Conservation (phyloP, 1,140 invertebrate genomes). For the Drosophila nannoptera region DNA sequence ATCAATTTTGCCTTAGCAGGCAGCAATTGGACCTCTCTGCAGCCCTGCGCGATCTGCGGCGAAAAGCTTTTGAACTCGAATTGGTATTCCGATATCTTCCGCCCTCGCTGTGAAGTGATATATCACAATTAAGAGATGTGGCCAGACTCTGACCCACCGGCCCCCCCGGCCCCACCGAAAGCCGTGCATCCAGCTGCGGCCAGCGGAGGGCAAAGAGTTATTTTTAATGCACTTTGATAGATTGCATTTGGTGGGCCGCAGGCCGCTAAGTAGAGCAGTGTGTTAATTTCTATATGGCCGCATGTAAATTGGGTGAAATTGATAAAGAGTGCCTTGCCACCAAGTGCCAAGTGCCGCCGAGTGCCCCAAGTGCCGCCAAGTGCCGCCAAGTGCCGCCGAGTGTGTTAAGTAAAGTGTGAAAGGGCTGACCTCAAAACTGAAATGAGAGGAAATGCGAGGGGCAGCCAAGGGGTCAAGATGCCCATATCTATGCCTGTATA, state of each 20-base stretch:
- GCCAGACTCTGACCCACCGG: slow-evolving; percentile 64
- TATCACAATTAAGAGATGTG: slow-evolving; percentile 68
- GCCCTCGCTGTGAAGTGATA: slow-evolving; percentile 51
- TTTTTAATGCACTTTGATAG: slow-evolving; percentile 73
- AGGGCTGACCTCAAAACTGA: slow-evolving; percentile 50
- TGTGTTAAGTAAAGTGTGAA: slow-evolving; percentile 48
- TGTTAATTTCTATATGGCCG: slow-evolving; percentile 48
- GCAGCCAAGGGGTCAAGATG: not conserved
- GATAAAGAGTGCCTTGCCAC: slow-evolving; percentile 23
- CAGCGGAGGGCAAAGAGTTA: slow-evolving; percentile 18
- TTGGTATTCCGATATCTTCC: slow-evolving; percentile 27
- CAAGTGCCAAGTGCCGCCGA: not conserved
- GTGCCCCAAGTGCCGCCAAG: slow-evolving; percentile 28
- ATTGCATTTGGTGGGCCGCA: slow-evolving; percentile 59
- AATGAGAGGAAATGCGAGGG: not conserved
- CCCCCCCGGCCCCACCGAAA: too few relatives aligned
- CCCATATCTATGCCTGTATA: not conserved
- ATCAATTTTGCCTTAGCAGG: not conserved
- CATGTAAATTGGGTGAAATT: slow-evolving; percentile 62
- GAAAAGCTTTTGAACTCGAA: slow-evolving; percentile 7
- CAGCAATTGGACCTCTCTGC: not conserved
- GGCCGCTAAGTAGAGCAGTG: slow-evolving; percentile 46
- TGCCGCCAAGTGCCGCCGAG: slow-evolving; percentile 28
- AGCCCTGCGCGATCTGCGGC: slow-evolving; percentile 1
- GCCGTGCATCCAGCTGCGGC: slow-evolving; percentile 14